Evolutionary conservation across 2,888 invertebrate genomes (phyloP).

Genomic region (Calameuta pallipes): DNA sequence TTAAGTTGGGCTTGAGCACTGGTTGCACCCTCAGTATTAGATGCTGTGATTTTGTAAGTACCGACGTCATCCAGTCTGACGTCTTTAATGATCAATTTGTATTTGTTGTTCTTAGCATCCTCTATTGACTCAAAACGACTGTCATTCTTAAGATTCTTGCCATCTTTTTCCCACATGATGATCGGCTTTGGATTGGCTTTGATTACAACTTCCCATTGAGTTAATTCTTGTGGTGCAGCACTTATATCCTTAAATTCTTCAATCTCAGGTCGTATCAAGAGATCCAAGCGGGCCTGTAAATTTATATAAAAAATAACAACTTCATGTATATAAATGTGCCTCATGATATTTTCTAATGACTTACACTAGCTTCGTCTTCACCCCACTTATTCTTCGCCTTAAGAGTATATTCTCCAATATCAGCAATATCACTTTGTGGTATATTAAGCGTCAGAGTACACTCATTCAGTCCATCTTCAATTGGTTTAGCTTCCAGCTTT

Average conservation of each 20-base stretch:
- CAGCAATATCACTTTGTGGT: conserved; percentile 74
- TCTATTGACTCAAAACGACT: conserved; percentile 72
- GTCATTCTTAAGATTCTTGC: conserved; percentile 71
- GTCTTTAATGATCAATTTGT: conserved; percentile 78
- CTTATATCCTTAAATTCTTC: conserved; percentile 79
- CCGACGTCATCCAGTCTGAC: conserved; percentile 81
- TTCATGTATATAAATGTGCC: background rate
- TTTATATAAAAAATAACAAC: background rate
- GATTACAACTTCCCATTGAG: conserved; percentile 83
- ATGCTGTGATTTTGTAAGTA: conserved; percentile 81
- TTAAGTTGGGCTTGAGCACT: conserved; percentile 76
- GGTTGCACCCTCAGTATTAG: conserved; percentile 81
- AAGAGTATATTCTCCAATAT: conserved; percentile 86
- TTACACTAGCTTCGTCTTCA: conserved; percentile 75
- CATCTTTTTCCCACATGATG: conserved; percentile 83
- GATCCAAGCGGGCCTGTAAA: conserved; percentile 76
- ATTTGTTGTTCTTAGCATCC: conserved; percentile 73
- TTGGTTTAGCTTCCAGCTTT: conserved; percentile 74
- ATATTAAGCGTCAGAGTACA: conserved; percentile 84
- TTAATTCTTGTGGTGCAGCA: conserved; percentile 81
- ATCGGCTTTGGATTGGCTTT: conserved; percentile 91
- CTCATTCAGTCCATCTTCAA: conserved; percentile 83
- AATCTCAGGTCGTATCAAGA: conserved; percentile 83
- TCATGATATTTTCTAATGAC: conserved; percentile 29
- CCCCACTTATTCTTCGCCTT: conserved; percentile 86